Base-by-base conservation (phyloP, 2,888 invertebrate species). In the Malthinus seriepunctatus region DNA sequence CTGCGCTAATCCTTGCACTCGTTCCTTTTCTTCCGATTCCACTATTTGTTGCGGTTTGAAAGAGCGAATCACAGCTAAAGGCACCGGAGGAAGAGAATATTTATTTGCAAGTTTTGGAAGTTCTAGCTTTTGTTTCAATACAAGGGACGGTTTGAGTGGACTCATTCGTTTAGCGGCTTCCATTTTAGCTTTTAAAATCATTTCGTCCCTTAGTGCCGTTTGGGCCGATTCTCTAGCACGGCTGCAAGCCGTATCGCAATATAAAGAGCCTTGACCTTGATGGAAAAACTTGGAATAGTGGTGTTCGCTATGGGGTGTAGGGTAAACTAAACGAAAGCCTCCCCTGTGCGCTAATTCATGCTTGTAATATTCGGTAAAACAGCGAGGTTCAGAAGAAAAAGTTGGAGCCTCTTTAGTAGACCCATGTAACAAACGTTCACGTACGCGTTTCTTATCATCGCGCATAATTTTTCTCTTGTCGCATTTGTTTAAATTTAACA, bases 201-300 rank as follows among this genome's bases (percentile, higher is more conserved):
- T 84, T 73, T 89, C 89, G 55, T 89, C 87, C 9, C 89, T 82
- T 67, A 90, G 84, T 12, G 86, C 79, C 35, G 87, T 84, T 0
- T 89, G 85, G 48, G 89, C 89, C 72, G 89, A 89, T 59, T 90
- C 91, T 45, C 91, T 83, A 0, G 90, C 90, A 60, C 89, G 85
- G 51, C 91, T 91, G 0, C 90, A 86, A 0, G 87, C 88, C 0
- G 92, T 93, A 65, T 87, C 86, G 46, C 88, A 88, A 75, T 89
- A 91, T 56, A 89, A 79, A 2, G 89, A 88, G 58, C 85, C 86
- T 50, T 87, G 85, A 42, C 87, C 90, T 79, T 91, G 90, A 70
- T 88, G 86, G 74, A 90, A 90, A 71, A 88, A 88, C 54, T 84
- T 82, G 46, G 86, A 83, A 75, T 91, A 93, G 12, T 66, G 60